Evolutionary conservation across 2,888 invertebrate genomes (phyloP).

Genomic region (Mimumesa dahlbomi): DNA sequence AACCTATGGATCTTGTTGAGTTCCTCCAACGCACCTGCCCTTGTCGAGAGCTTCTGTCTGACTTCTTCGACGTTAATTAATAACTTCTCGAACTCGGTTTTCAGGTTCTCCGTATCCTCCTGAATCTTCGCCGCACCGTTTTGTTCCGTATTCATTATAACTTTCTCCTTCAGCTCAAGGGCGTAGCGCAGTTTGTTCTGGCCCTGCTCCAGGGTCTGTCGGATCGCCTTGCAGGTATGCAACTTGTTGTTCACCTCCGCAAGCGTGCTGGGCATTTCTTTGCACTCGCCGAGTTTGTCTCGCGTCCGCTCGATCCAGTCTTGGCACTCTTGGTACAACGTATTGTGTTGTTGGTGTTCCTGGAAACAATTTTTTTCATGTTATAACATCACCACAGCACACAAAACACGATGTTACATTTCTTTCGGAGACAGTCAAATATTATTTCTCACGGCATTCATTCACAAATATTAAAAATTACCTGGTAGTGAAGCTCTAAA

Average conservation of each 20-base stretch:
- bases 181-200: constrained; percentile 92
- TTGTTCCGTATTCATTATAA: constrained; percentile 95
- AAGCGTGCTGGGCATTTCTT: constrained; percentile 89
- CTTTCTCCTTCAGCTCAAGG: constrained; percentile 94
- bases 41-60: constrained; percentile 87
- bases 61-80: constrained; percentile 90
- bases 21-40: constrained; percentile 91
- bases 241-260: constrained; percentile 93
- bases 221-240: constrained; percentile 91
- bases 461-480: constrained; percentile 70
- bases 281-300: constrained; percentile 91
- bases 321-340: constrained; percentile 95
- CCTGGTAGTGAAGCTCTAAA: constrained; percentile 94
- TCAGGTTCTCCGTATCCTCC: constrained; percentile 93
- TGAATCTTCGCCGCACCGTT: constrained; percentile 93
- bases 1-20: constrained; percentile 91
- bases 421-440: too few relatives aligned
- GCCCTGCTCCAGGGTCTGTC: constrained; percentile 96
- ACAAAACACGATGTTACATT: not conserved
- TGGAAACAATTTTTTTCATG: constrained; percentile 69
- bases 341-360: constrained; percentile 96
- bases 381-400: not conserved
- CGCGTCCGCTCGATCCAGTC: constrained; percentile 95
- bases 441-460: too few relatives aligned
- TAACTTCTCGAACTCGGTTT: constrained; percentile 94